Evolutionary conservation across 2,113 vertebrate genomes (phyloP).

Genomic region (chimpanzee (Pan troglodytes)): NHGRI_mPanTro3-v2.1_pri NC_072404.2:34994501-34995000

Average conservation of each 20-base stretch:
- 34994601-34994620: not conserved
- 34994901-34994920: not conserved
- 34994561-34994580: not conserved
- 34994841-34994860: not conserved
- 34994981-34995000: not conserved
- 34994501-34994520: not conserved
- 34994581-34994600: not conserved
- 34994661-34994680: not conserved
- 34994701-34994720: not conserved
- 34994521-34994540: not conserved
- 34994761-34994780: not conserved
- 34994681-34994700: not conserved
- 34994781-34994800: not conserved
- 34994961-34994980: not conserved
- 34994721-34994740: not conserved
- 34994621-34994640: conserved; percentile 1
- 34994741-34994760: not conserved
- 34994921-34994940: not conserved
- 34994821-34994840: not conserved
- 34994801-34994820: not conserved
- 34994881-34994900: not conserved
- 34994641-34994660: not conserved
- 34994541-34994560: not conserved
- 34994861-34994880: not conserved
- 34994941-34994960: not conserved